These are phyloP conservation scores for Arenaria interpres DNA, from an alignment of 2,113 vertebrate species.

Conservation along the genomic window DNA sequence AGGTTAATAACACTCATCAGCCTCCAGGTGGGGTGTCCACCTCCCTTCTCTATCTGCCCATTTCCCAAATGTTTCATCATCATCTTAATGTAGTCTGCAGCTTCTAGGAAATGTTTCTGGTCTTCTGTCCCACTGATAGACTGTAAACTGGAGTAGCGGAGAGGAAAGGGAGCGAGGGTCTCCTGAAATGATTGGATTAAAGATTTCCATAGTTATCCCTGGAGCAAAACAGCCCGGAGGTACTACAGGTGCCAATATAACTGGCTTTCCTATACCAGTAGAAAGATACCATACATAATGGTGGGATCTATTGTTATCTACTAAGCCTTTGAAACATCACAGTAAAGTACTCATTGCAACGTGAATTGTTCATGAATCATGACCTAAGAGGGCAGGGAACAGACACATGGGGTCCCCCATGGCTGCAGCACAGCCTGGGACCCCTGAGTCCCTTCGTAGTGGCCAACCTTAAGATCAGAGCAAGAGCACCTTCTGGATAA, in stretches of 20 bases:
- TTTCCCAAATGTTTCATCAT: neutral
- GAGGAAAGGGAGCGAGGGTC: neutral
- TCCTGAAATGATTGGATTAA: neutral
- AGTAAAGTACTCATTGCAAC: neutral
- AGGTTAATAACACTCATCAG: neutral
- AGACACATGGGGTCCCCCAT: neutral
- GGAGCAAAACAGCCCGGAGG: neutral
- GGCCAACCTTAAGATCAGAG: neutral
- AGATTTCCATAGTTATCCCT: neutral
- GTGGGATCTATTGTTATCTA: neutral
- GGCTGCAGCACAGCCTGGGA: neutral
- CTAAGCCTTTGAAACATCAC: neutral
- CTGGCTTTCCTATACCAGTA: neutral
- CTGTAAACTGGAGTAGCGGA: neutral
- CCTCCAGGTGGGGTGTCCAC: neutral
- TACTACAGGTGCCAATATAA: neutral
- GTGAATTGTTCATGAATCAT: neutral
- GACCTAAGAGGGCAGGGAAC: neutral
- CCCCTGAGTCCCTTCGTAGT: fast-evolving
- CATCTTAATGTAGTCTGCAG: neutral
- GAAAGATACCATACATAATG: neutral
- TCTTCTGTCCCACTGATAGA: neutral
- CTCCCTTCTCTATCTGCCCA: neutral
- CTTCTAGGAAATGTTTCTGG: neutral
- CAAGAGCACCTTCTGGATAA: neutral